Evolutionary conservation across 2,797 vertebrate species (phyloP).

Genomic region (Phrynocephalus forsythii): DNA sequence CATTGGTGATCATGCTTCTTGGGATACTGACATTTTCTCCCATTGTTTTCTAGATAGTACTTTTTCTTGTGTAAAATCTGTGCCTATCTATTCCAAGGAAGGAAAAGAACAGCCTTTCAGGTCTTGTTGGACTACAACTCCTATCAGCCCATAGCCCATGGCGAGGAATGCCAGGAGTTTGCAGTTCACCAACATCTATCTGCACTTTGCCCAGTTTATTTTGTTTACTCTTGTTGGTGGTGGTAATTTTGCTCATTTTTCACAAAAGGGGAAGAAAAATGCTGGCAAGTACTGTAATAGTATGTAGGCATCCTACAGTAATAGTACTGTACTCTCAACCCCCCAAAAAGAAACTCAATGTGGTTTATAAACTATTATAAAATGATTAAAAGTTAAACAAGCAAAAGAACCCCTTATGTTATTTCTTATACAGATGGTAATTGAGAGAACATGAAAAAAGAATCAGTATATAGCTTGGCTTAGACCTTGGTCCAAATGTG

Average conservation of each 20-base stretch:
- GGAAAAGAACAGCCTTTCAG: too few species aligned
- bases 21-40: background rate
- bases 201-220: background rate
- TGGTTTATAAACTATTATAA: too few species aligned
- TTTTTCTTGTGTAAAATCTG: too few species aligned
- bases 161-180: background rate
- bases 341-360: too few species aligned
- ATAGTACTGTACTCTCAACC: too few species aligned
- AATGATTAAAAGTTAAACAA: background rate
- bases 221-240: too few species aligned
- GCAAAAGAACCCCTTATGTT: background rate
- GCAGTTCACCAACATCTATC: background rate
- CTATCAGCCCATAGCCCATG: too few species aligned
- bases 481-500: background rate
- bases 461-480: background rate
- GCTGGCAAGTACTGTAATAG: background rate
- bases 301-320: too few species aligned
- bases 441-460: background rate
- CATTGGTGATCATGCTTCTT: background rate
- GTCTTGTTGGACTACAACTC: too few species aligned
- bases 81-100: background rate
- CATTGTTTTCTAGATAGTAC: background rate
- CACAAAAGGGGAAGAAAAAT: background rate
- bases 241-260: too few species aligned
- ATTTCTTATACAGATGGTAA: background rate